These are phyloP conservation scores for Trogon melanurus DNA, from an alignment of 2,113 vertebrate species.

Conservation along the genomic window DNA sequence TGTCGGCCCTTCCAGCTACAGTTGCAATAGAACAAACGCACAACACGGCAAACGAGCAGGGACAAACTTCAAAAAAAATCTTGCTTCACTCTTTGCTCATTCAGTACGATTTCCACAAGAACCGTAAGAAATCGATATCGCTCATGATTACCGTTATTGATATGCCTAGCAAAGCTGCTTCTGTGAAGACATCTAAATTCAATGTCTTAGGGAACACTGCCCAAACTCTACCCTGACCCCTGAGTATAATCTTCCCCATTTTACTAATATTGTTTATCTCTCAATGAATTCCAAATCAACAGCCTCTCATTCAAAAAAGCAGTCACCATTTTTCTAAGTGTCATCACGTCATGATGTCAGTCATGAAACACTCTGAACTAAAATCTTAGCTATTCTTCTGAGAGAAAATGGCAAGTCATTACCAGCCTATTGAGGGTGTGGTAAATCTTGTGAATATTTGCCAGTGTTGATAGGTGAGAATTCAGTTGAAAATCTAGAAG, in stretches of 20 bases:
- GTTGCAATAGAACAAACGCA: not conserved
- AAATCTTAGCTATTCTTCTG: conserved; percentile 25
- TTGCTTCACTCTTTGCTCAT: not conserved
- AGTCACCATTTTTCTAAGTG: not conserved
- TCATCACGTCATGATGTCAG: conserved; percentile 4
- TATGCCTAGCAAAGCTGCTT: not conserved
- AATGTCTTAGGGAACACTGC: not conserved
- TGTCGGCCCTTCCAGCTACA: not conserved
- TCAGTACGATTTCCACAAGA: not conserved
- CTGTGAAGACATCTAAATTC: not conserved
- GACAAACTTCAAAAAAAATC: not conserved
- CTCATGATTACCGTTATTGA: not conserved
- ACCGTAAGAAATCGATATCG: not conserved
- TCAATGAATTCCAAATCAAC: not conserved
- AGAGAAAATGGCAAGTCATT: conserved; percentile 77
- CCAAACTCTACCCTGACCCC: not conserved
- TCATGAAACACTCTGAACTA: not conserved
- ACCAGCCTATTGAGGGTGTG: conserved; percentile 99
- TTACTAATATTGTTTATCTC: not conserved
- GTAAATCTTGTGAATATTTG: conserved; percentile 99
- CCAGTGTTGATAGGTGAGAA: conserved; percentile 98
- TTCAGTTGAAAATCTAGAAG: conserved; percentile 96
- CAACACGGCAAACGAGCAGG: not conserved
- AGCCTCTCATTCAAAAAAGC: not conserved
- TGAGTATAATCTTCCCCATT: not conserved